Percentiles rank a stretch among this genome's conserved stretches.
These are phyloP conservation scores for Melanotaenia maccullochi DNA, from an alignment of 2,797 vertebrate genomes.

Conservation along the genomic window DNA sequence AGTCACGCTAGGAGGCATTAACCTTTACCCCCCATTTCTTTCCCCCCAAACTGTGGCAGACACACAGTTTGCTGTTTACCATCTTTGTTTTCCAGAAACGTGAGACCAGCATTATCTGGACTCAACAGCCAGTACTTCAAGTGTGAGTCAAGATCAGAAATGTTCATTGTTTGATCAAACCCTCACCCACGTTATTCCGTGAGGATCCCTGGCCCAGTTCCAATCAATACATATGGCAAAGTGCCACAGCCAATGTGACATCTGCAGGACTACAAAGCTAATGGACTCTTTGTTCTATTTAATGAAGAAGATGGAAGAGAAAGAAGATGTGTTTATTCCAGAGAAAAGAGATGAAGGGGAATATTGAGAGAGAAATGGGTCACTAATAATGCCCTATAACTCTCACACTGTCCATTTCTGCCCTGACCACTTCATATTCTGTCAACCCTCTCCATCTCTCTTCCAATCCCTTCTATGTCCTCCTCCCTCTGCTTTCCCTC, in stretches of 20 bases:
- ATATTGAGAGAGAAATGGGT: slow-evolving; percentile 18
- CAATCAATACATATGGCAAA: slow-evolving; percentile 59
- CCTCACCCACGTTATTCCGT: slow-evolving; percentile 20
- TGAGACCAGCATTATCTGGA: not conserved
- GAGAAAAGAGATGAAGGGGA: slow-evolving; percentile 16
- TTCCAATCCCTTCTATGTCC: not conserved
- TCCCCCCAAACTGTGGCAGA: not conserved
- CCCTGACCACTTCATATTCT: not conserved
- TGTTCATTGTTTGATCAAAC: slow-evolving; percentile 19
- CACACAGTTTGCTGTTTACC: no score
- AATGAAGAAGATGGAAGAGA: slow-evolving; percentile 26
- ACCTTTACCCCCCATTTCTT: not conserved
- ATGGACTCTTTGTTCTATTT: slow-evolving; percentile 41
- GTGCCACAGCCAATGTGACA: slow-evolving; percentile 23
- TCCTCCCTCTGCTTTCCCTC: slow-evolving; percentile 6
- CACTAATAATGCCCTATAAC: slow-evolving; percentile 17
- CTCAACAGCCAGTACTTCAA: not conserved
- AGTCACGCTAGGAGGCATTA: not conserved
- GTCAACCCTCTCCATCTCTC: slow-evolving; percentile 15
- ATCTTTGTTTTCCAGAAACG: not conserved
- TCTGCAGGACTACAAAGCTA: slow-evolving; percentile 25
- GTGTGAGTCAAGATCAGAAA: slow-evolving; percentile 8
- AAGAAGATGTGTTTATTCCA: slow-evolving; percentile 22
- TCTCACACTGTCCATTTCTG: slow-evolving; percentile 14
- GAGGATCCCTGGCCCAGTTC: slow-evolving; percentile 39